These are phyloP conservation scores for Echinarachnius parma DNA, from an alignment of 53 echinoderm and acorn worm genomes.

Conservation along the genomic window DNA sequence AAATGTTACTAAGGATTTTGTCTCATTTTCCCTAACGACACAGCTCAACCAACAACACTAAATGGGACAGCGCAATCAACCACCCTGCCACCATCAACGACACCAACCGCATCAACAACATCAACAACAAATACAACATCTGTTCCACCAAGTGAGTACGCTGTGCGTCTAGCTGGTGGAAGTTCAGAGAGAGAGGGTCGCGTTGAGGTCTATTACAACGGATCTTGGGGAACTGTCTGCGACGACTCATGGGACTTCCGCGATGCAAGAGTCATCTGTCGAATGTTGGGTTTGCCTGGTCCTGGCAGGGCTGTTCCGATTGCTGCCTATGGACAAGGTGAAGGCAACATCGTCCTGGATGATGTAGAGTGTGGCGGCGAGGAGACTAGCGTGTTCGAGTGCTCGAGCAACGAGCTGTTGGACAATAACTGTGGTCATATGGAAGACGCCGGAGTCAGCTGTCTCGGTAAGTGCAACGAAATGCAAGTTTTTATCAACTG, in stretches of 20 bases:
- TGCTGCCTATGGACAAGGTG: slow-evolving; percentile 17
- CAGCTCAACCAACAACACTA: neutral
- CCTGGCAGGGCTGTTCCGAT: neutral
- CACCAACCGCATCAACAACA: no score
- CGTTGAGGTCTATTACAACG: slow-evolving; percentile 2
- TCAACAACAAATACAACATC: no score
- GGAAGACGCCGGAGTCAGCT: neutral
- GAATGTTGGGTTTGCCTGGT: slow-evolving; percentile 11
- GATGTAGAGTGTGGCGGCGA: slow-evolving; percentile 22
- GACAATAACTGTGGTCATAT: slow-evolving; percentile 17
- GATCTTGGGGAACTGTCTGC: slow-evolving; percentile 10
- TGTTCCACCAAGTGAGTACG: no score
- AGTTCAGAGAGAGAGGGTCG: neutral
- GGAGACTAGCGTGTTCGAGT: slow-evolving; percentile 20
- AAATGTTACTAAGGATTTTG: neutral
- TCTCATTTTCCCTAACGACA: neutral
- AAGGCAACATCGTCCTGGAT: slow-evolving; percentile 17
- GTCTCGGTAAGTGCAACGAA: neutral
- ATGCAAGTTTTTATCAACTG: no score
- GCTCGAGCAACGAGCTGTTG: neutral
- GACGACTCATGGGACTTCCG: slow-evolving; percentile 1
- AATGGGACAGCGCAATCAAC: neutral
- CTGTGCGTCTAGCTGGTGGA: slow-evolving; percentile 33
- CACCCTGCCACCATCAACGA: no score
- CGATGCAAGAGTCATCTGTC: slow-evolving; percentile 10